Base-by-base conservation (phyloP, 2,113 vertebrate species). In the Rhagologus leucostigma region DNA sequence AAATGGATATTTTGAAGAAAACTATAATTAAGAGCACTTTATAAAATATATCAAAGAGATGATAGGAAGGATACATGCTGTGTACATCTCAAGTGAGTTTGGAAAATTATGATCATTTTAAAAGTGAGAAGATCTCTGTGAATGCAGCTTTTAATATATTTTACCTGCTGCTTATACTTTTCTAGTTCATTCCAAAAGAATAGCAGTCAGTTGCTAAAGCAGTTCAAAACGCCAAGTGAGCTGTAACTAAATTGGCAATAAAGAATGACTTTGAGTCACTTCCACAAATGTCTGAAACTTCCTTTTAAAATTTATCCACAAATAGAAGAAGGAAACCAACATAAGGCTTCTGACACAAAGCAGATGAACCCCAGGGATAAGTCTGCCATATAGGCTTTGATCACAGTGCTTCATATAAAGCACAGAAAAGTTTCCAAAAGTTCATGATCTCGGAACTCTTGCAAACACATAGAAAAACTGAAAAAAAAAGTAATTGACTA, bases 161-260 rank as follows among this genome's bases (percentile, higher is more conserved):
- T 95, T 90, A 95, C 97, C 97, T 92, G 96, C 97, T 96, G 97
- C 95, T 97, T 93, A 67, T 67, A 81, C 95, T 92, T 93, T 87
- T 98, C 67, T 94, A 75, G 69, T 94, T 80, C 92, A 86, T 97
- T 91, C 92, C 47, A 95, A 95, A 95, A 97, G 96, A 97, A 97
- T 89, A 97, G 94, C 91, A 92, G 90, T 81, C 91, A 90, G 70
- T 87, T 75, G 81, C 80, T 95, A 96, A 96, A 87, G 92, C 89
- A 83, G 93, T 93, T 96, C 84, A 95, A 80, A 77, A 93, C 82
- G 3, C 52, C 94, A 93, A 88, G 67, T 26, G 87, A 97, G 88
- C 73, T 84, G 67, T 83, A 97, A 89, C 77, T 78, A 95, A 95
- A 95, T 74, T 90, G 88, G 95, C 83, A 97, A 57, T 29, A 24